Base-by-base conservation (phyloP, 2,888 invertebrate genomes). In the Diabrotica balteata region DNA sequence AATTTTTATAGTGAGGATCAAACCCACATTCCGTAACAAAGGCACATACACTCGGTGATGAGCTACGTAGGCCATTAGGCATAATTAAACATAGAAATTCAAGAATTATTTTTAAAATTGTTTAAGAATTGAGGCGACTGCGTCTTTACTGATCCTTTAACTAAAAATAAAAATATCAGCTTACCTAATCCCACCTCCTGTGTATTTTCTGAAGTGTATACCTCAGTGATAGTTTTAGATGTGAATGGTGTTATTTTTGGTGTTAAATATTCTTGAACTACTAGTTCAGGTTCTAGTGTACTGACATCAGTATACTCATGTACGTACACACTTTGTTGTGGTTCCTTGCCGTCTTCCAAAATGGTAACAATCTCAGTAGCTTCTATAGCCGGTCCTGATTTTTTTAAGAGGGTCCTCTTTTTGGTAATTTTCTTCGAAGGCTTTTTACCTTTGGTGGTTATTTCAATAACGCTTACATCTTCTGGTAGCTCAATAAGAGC, bases 381-480 rank as follows among this genome's bases (percentile, higher is more conserved):
- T 69, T 83, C 80, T 53, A 81, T 72, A 69, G 79, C 79, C 1
- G 79, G 79, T 5, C 80, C 82, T 45, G 77, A 72, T 65, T 76
- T 77, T 64, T 80, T 82, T 44, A 81, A 70, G 10, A 82, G 70
- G 46, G 78, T 78, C 65, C 80, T 73, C 66, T 82, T 66, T 62
- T 82, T 85, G 0, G 80, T 79, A 9, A 80, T 77, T 64, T 85
- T 82, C 70, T 83, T 85, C 63, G 80, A 82, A 0, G 84, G 82
- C 68, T 77, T 75, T 42, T 83, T 84, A 61, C 80, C 79, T 9
- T 80, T 79, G 0, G 85, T 84, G 5, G 81, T 79, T 9, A 85
- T 82, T 75, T 85, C 84, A 3, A 84, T 83, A 1, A 85, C 72
- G 44, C 82, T 81, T 0, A 84, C 80, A 71, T 83, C 79, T 77